Conservation (phyloP, 1,140 invertebrate genomes). For the Ridgeia piscesae region DNA sequence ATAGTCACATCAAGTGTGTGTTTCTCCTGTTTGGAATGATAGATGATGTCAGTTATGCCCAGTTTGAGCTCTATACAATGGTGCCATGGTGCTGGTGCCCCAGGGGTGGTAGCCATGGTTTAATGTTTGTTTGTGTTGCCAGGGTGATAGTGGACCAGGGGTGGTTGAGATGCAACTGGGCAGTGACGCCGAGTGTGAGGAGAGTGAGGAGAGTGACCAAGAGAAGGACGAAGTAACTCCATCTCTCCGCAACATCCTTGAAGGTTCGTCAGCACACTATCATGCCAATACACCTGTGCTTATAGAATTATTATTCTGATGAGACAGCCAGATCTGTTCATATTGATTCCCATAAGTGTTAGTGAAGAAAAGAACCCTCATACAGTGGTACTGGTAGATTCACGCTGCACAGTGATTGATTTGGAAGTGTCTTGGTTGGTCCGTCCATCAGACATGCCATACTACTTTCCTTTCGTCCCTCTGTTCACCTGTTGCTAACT, state of each 20-base stretch:
- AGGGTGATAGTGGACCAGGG: background rate
- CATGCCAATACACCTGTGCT: background rate
- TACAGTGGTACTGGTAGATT: too few relatives aligned
- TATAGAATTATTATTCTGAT: too few relatives aligned
- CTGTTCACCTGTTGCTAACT: too few relatives aligned
- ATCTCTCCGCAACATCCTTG: background rate
- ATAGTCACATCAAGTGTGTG: constrained; percentile 40
- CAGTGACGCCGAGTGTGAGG: background rate
- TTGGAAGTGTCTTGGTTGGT: too few relatives aligned
- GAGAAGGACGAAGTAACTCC: background rate
- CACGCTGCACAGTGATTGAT: too few relatives aligned
- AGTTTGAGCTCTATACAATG: constrained; percentile 41
- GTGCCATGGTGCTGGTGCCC: constrained; percentile 30
- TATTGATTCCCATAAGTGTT: too few relatives aligned
- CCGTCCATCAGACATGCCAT: too few relatives aligned
- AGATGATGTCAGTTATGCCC: constrained; percentile 31
- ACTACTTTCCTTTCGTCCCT: too few relatives aligned
- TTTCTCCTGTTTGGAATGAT: constrained; percentile 39
- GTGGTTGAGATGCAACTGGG: background rate
- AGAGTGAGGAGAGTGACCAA: background rate
- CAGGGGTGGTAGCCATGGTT: too few relatives aligned
- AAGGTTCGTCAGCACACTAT: background rate
- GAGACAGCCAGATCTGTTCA: too few relatives aligned
- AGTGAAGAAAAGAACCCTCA: too few relatives aligned
- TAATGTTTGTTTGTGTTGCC: background rate